These are phyloP conservation scores for Habroteleia sp. DNA, from an alignment of 2,888 invertebrate genomes.

Conservation along the genomic window DNA sequence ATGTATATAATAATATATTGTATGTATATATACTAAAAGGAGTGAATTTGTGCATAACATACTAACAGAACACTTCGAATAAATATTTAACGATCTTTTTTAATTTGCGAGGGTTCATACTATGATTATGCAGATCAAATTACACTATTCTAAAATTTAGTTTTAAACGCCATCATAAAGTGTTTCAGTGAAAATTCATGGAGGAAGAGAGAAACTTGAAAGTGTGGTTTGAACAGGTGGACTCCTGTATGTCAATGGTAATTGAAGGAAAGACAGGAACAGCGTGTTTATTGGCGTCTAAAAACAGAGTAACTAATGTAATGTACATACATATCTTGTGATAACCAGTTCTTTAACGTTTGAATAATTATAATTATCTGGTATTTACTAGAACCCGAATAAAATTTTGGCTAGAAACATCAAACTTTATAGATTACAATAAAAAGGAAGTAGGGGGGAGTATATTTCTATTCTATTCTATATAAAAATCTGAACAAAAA, in stretches of 20 bases:
- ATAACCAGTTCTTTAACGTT: too few species aligned
- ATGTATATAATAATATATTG: constrained; percentile 6
- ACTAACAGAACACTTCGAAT: background rate
- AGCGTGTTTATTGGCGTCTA: too few species aligned
- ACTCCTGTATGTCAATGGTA: background rate
- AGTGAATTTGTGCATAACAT: background rate
- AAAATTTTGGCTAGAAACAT: too few species aligned
- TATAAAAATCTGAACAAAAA: too few species aligned
- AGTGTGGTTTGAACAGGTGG: constrained; percentile 3
- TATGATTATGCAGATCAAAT: constrained; percentile 2
- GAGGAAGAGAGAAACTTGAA: background rate
- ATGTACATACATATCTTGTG: too few species aligned
- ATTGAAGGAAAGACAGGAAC: too few species aligned
- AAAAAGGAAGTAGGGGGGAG: too few species aligned
- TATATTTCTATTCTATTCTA: too few species aligned
- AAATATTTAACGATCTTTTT: constrained; percentile 20
- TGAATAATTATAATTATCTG: too few species aligned
- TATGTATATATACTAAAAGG: constrained; percentile 21
- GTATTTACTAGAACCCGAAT: too few species aligned
- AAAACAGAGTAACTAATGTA: too few species aligned
- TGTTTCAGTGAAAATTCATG: background rate
- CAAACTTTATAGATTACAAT: too few species aligned
- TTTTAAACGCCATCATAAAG: background rate
- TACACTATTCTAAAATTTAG: background rate
- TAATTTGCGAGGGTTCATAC: constrained; percentile 4